Evolutionary conservation across 1,140 invertebrate genomes (phyloP), one percentile per base, ranked within the genome.

Genomic region (Eurosta solidaginis): DNA sequence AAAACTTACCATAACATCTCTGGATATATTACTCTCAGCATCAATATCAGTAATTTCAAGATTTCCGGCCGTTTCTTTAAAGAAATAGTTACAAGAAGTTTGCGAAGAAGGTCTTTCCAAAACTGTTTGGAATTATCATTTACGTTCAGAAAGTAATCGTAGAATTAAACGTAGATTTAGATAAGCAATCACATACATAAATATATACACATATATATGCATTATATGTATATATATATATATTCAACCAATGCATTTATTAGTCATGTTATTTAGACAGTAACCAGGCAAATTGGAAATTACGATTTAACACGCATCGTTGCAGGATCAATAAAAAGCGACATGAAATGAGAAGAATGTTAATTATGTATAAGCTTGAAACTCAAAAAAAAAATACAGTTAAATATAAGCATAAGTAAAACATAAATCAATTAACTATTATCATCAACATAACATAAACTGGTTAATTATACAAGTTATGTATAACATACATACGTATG

Each of bases 21-120:
- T 76, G 20, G 76, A 68, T 22, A 68, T 75, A 79, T 29, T 75
- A 17, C 40, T 74, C 73, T 42, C 76, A 52, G 20, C 49, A 78
- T 77, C 76, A 10, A 59, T 49, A 54, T 68, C 77, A 14, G 78
- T 45, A 63, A 54, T 74, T 47, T 76, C 50, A 36, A 87, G 84
- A 82, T 85, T 88, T 27, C 86, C 87, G 42, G 89, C 88, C 52
- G 92, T 91, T 88, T 96, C 94, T 88, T 96, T 96, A 80, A 96
- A 88, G 86, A 97, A 96, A 83, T 96, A 94, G 85, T 96, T 95
- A 82, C 96, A 88, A 88, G 95, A 96, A 92, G 96, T 94, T 88
- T 96, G 94, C 50, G 95, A 96, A 52, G 94, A 92, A 77, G 94
- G 94, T 82, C 94, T 90, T 88, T 96, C 94, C 90, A 95, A 89